Base-by-base conservation (phyloP, 2,113 vertebrate genomes). In the Corythornis cristatus region DNA sequence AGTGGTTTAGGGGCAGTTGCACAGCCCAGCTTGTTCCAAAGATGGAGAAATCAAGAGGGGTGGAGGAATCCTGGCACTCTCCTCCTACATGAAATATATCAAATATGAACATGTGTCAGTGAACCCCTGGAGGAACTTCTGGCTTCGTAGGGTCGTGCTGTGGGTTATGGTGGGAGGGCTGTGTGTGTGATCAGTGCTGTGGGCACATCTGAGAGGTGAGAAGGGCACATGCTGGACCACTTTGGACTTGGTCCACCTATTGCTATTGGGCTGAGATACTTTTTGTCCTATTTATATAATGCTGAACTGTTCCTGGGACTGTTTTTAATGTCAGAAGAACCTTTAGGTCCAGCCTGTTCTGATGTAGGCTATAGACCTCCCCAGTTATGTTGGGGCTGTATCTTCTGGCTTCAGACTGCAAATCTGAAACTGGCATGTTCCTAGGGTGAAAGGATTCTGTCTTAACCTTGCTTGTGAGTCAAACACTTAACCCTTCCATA, bases 81-180 rank as follows among this genome's bases (percentile, higher is more conserved):
- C 12, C 23, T 45, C 8, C 20, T 37, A 12, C 2, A 3, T 46
- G 46, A 42, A 40, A 18, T n/a, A 45, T 42, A 60, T 42, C 8
- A 57, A 20, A 71, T 33, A 23, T 0, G 2, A 31, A 5, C 1
- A 1, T 0, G 0, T 3, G 3, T 22, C 28, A 6, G 50, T 29
- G 57, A 86, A 7, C 6, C 25, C 25, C 58, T 73, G 26, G 20
- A 64, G 79, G 14, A 35, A 7, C 33, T 31, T 42, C 17, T 84
- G 71, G 19, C 54, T 71, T 57, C 1, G 2, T 28, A 62, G 60
- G 29, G 43, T 43, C 22, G 0, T 43, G n/a, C 48, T 72, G 64
- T 7, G 28, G 51, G 13, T 17, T 28, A 54, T 54, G 48, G 14
- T 45, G 75, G 43, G 60, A 77, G 29, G 45, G 45, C 33, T 77